A percentile compares a stretch with the other conserved stretches of the same genome.
Evolutionary conservation across 2,888 invertebrate genomes (phyloP).

Genomic region (Holacanthella duospinosa): DNA sequence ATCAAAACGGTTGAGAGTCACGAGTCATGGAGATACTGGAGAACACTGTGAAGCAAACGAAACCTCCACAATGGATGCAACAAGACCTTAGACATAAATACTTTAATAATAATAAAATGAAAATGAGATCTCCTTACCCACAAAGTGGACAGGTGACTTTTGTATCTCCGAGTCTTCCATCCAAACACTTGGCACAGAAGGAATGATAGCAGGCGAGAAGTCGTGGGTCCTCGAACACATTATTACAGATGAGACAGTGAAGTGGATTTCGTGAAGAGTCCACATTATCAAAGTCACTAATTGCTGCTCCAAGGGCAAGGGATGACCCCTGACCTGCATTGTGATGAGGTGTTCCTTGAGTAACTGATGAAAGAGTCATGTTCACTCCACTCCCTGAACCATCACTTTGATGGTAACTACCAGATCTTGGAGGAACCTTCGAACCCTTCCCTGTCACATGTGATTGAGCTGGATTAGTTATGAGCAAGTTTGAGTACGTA

Average conservation of each 20-base stretch:
- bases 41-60: no score
- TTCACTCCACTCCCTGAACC: not conserved
- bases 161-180: constrained; percentile 52
- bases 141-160: constrained; percentile 57
- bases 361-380: not conserved
- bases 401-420: not conserved
- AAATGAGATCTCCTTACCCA: no score
- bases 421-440: not conserved
- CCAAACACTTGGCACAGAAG: constrained; percentile 56
- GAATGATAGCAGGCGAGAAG: constrained; percentile 59
- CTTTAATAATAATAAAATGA: no score
- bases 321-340: not conserved
- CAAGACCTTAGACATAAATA: no score
- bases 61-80: no score
- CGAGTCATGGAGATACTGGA: no score
- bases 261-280: constrained; percentile 48
- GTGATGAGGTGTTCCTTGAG: not conserved
- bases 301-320: not conserved
- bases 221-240: constrained; percentile 58
- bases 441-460: not conserved
- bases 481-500: not conserved
- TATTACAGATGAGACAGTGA: constrained; percentile 56
- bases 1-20: no score
- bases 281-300: constrained; percentile 31
- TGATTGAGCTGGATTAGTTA: not conserved